These are phyloP conservation scores for Amphiprion ocellaris DNA, from an alignment of 2,113 vertebrate genomes.

Conservation along the genomic window DNA sequence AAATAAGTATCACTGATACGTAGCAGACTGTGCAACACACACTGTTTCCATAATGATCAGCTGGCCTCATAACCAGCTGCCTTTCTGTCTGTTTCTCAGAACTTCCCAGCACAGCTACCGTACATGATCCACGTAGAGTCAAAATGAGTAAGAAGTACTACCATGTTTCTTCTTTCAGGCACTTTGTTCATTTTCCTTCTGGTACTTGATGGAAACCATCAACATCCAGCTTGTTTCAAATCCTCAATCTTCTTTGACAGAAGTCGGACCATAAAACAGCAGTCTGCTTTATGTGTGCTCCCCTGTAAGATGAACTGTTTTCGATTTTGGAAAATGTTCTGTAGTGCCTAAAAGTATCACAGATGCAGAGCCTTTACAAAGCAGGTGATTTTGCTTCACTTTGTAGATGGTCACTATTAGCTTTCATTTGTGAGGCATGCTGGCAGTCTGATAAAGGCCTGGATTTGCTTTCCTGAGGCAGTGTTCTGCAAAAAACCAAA, in stretches of 20 bases:
- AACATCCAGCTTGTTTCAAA: background rate
- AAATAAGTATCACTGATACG: conserved; percentile 2
- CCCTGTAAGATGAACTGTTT: conserved; percentile 20
- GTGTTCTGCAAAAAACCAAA: conserved; percentile 11
- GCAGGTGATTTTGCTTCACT: conserved; percentile 34
- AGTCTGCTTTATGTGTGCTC: conserved; percentile 14
- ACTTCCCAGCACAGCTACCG: background rate
- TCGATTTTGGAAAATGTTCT: conserved; percentile 27
- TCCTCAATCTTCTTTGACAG: conserved; percentile 22
- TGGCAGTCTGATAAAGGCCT: conserved; percentile 3
- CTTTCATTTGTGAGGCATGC: conserved; percentile 22
- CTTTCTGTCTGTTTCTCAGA: background rate
- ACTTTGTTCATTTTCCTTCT: conserved; percentile 11
- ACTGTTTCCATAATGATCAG: conserved; percentile 15
- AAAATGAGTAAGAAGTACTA: background rate
- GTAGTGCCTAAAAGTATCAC: conserved; percentile 20
- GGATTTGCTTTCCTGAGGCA: conserved; percentile 20
- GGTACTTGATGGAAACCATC: background rate
- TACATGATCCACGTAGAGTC: background rate
- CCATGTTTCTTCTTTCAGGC: background rate
- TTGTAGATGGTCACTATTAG: conserved; percentile 25
- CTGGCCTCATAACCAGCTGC: conserved; percentile 6
- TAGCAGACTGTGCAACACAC: conserved; percentile 3
- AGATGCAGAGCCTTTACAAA: conserved; percentile 31
- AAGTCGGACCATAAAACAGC: conserved; percentile 29